These are phyloP conservation scores for Mamestra configurata DNA, from an alignment of 1,140 invertebrate genomes.

Conservation along the genomic window DNA sequence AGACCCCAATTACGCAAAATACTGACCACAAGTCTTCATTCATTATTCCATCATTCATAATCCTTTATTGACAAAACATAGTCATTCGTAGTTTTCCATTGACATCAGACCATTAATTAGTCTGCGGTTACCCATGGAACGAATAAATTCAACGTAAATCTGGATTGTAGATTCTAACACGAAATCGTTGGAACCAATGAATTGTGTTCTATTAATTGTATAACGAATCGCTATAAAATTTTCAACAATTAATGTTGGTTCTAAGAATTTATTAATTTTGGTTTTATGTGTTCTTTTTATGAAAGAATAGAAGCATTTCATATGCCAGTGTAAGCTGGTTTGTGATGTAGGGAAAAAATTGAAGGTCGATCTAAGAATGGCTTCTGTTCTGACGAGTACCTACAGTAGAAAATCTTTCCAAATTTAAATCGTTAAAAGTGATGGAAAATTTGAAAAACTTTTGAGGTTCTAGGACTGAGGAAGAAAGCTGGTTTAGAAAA, in stretches of 20 bases:
- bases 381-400: no score
- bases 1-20: neutral
- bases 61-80: neutral
- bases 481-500: no score
- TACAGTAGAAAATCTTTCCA: no score
- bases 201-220: conserved; percentile 68
- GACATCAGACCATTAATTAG: conserved; percentile 62
- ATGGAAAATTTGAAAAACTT: no score
- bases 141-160: conserved; percentile 45
- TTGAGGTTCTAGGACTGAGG: no score
- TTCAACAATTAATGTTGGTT: conserved; percentile 49
- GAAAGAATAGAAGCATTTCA: conserved; percentile 38
- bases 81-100: conserved; percentile 69
- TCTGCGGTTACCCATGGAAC: conserved; percentile 58
- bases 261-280: conserved; percentile 38
- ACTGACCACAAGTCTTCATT: neutral
- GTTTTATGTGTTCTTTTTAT: conserved; percentile 12
- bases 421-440: no score
- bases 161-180: conserved; percentile 66
- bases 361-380: no score
- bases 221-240: conserved; percentile 49
- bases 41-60: neutral
- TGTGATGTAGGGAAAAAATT: no score
- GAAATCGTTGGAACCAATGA: conserved; percentile 70
- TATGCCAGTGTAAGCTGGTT: neutral